Evolutionary conservation across 2,113 vertebrate species (phyloP), one percentile per base, ranked within the genome.

Genomic region (Nymphicus hollandicus): DNA sequence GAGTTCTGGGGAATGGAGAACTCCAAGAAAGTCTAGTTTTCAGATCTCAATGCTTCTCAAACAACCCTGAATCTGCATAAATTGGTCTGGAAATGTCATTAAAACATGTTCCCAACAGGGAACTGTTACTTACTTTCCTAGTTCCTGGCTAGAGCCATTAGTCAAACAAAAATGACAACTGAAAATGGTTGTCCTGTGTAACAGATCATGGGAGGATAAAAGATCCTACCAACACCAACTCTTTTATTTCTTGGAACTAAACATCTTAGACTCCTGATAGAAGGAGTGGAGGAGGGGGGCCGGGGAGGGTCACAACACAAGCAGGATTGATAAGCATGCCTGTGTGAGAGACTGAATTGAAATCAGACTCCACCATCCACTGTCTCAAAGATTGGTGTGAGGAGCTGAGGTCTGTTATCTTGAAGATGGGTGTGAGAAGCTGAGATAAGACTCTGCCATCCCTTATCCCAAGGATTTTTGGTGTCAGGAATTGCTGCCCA

Each of bases 201-300:
- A 87, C 50, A 22, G 13, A 82, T 28, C 3, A 1, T 8, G 11
- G 18, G 13, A 89, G 4, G 4, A 23, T 11, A 89, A 69, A 22
- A 83, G n/a, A 66, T 46, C 41, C 63, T 49, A 35, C 33, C 33
- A 58, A 14, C 7, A 31, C 2, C 10, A 60, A 69, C 12, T 50
- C 18, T 53, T 46, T 44, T 25, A 27, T 61, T 81, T 81, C 55
- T 58, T 43, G 37, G 15, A 81, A 53, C 5, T 37, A 27, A 70
- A 41, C 15, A n/a, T 10, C 74, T 27, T 11, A 58, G 53, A n/a
- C 19, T 18, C 28, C 18, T 53, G 31, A 18, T 5, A 35, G 29
- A 71, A 74, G 33, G 10, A 14, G 1, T 6, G 47, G 11, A 22
- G 8, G 3, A 1, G 1, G 12, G 6, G 3, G 10, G 28, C 19